A percentile compares a stretch with the other conserved stretches of the same genome.
Evolutionary conservation across 2,113 vertebrate species (phyloP).

Genomic region (Salvelinus fontinalis): DNA sequence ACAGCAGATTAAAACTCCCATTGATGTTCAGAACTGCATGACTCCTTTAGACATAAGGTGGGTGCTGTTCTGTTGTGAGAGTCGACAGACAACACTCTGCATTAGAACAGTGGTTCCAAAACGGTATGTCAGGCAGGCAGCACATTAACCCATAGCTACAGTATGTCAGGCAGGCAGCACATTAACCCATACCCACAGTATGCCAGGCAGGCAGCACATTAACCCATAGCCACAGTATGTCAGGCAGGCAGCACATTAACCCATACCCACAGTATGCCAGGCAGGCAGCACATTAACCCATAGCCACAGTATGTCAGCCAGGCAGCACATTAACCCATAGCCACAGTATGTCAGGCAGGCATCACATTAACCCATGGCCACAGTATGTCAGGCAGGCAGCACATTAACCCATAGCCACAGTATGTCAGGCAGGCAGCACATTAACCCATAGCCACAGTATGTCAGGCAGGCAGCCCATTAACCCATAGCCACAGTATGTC

Average conservation of each 20-base stretch:
- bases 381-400: constrained; percentile 64
- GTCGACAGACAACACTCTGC: constrained; percentile 69
- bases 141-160: constrained; percentile 79
- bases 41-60: constrained; percentile 43
- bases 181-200: constrained; percentile 75
- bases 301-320: constrained; percentile 48
- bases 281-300: constrained; percentile 83
- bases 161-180: constrained; percentile 69
- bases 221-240: constrained; percentile 69
- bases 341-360: constrained; percentile 56
- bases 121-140: constrained; percentile 54
- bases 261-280: constrained; percentile 57
- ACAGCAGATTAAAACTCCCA: constrained; percentile 66
- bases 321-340: constrained; percentile 83
- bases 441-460: constrained; percentile 74
- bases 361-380: constrained; percentile 81
- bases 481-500: constrained; percentile 66
- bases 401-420: constrained; percentile 77
- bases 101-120: constrained; percentile 47
- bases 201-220: constrained; percentile 75
- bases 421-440: constrained; percentile 70
- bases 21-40: constrained; percentile 50
- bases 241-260: constrained; percentile 80
- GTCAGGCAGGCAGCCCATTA: constrained; percentile 77
- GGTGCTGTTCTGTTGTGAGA: constrained; percentile 54